Percentiles rank a stretch among this genome's conserved stretches.
These are phyloP conservation scores for Galerucella pusilla DNA, from an alignment of 2,888 invertebrate species.

Conservation along the genomic window DNA sequence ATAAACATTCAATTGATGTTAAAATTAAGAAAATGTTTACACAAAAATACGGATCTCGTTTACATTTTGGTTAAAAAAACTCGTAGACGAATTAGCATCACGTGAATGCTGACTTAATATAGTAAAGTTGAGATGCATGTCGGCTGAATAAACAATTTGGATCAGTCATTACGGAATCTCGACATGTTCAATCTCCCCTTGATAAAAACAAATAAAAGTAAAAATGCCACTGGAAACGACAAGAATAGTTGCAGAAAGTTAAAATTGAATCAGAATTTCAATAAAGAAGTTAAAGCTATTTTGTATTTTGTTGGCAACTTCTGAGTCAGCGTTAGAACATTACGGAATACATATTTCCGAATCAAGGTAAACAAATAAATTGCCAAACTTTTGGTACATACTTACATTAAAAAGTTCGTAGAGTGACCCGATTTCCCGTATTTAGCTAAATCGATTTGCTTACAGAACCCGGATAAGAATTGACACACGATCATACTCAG, in stretches of 20 bases:
- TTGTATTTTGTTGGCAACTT: constrained; percentile 24
- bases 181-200: too few relatives aligned
- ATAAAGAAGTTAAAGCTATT: constrained; percentile 28
- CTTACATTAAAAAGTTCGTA: constrained; percentile 35
- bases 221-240: not conserved
- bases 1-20: too few relatives aligned
- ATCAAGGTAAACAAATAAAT: constrained; percentile 34
- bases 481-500: constrained; percentile 27
- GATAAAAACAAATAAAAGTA: constrained; percentile 4
- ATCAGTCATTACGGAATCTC: too few relatives aligned
- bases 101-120: too few relatives aligned
- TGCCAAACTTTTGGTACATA: constrained; percentile 32
- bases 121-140: too few relatives aligned
- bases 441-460: constrained; percentile 39
- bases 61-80: too few relatives aligned
- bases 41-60: too few relatives aligned
- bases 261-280: constrained; percentile 18
- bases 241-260: constrained; percentile 1
- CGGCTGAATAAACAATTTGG: too few relatives aligned
- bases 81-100: too few relatives aligned
- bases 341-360: constrained; percentile 33
- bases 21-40: too few relatives aligned
- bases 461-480: constrained; percentile 38
- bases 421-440: constrained; percentile 38
- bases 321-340: constrained; percentile 26